A percentile compares a stretch with the other conserved stretches of the same genome.
phyloP scores from a whole-genome alignment of 2,888 invertebrate genomes.

The Polymixis flavicincta region DNA sequence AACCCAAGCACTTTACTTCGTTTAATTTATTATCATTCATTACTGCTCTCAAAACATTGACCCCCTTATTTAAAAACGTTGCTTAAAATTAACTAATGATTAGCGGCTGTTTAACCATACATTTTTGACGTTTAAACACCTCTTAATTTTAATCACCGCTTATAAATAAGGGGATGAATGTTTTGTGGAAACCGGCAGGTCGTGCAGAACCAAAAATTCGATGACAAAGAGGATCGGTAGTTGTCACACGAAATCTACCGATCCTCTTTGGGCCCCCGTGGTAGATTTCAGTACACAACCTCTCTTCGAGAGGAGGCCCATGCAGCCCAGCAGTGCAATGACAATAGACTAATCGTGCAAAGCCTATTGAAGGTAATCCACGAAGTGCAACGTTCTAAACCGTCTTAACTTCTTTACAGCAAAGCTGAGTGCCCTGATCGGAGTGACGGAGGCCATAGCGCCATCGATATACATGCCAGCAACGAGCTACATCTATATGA shows the following conservation, averaged over 20 bases:
- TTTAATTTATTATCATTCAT: background rate
- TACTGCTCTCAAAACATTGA: background rate
- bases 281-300: background rate
- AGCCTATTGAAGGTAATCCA: background rate
- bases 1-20: background rate
- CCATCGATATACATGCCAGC: constrained; percentile 90
- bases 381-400: background rate
- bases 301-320: background rate
- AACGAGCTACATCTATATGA: constrained; percentile 89
- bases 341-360: background rate
- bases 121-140: no score
- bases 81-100: no score
- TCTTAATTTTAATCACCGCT: no score
- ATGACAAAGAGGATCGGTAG: no score
- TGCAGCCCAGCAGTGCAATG: background rate
- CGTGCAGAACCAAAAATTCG: background rate
- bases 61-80: no score
- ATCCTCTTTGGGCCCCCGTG: background rate
- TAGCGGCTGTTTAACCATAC: no score
- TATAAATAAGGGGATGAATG: no score
- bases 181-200: no score
- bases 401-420: constrained; percentile 72
- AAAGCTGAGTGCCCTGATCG: constrained; percentile 89
- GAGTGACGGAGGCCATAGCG: constrained; percentile 90
- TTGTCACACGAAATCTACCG: background rate